Evolutionary conservation across 2,888 invertebrate species (phyloP).

Genomic region (Tetheella fluctuosa): DNA sequence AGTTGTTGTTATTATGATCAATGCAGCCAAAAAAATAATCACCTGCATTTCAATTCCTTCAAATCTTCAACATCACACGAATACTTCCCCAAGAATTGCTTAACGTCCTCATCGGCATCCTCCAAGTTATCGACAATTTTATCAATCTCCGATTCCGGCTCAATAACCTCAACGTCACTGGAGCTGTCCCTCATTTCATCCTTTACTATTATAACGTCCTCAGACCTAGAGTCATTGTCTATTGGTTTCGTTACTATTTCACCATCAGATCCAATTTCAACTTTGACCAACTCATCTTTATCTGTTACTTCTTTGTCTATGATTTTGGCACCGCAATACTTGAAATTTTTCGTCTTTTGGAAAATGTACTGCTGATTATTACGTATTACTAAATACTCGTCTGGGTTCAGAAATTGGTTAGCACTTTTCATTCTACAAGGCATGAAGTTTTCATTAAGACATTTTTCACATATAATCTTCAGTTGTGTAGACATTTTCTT

Average conservation of each 20-base stretch:
- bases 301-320: slow-evolving; percentile 40
- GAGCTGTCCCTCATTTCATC: slow-evolving; percentile 55
- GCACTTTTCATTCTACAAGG: slow-evolving; percentile 67
- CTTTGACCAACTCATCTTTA: slow-evolving; percentile 66
- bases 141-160: slow-evolving; percentile 64
- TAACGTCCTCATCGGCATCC: slow-evolving; percentile 74
- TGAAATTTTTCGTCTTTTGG: slow-evolving; percentile 60
- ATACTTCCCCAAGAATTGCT: slow-evolving; percentile 74
- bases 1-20: too few relatives aligned
- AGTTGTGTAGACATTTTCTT: slow-evolving; percentile 64
- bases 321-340: slow-evolving; percentile 38
- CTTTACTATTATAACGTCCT: slow-evolving; percentile 57
- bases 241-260: slow-evolving; percentile 67
- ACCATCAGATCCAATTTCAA: slow-evolving; percentile 74
- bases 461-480: slow-evolving; percentile 71
- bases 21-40: slow-evolving; percentile 8
- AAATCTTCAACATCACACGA: slow-evolving; percentile 45
- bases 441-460: slow-evolving; percentile 66
- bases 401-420: slow-evolving; percentile 62
- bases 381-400: slow-evolving; percentile 73
- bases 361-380: slow-evolving; percentile 79
- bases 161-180: slow-evolving; percentile 73
- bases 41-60: slow-evolving; percentile 74
- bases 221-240: slow-evolving; percentile 48
- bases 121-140: slow-evolving; percentile 73